Evolutionary conservation across 92 coral and sea anemone species (phyloP).

Genomic region (Porites lobata): DNA sequence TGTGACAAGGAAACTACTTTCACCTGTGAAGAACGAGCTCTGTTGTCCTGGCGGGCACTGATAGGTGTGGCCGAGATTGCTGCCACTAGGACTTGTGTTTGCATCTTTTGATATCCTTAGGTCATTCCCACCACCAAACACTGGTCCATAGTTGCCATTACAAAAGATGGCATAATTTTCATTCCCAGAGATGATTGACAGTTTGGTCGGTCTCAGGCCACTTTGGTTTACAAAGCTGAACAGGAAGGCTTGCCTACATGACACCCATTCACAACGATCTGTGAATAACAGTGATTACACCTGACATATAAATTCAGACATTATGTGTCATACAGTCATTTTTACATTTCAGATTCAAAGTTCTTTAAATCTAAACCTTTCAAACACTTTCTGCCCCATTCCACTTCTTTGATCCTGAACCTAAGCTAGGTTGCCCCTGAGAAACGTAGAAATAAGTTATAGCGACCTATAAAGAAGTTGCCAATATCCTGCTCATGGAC

Average conservation of each 20-base stretch:
- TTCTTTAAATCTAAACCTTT: too few species aligned
- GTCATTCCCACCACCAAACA: constrained; percentile 9
- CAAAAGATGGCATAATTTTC: not conserved
- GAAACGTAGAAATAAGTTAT: too few species aligned
- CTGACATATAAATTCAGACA: too few species aligned
- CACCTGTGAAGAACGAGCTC: constrained; percentile 1
- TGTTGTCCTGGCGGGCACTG: not conserved
- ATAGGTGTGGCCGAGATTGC: not conserved
- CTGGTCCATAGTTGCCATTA: not conserved
- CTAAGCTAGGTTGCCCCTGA: too few species aligned
- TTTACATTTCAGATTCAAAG: too few species aligned
- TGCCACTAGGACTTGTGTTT: not conserved
- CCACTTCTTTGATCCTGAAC: too few species aligned
- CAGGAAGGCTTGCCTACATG: constrained; percentile 14
- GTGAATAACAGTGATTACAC: not conserved
- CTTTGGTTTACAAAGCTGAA: constrained; percentile 17
- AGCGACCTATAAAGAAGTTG: too few species aligned
- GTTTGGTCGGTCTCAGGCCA: constrained; percentile 8
- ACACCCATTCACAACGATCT: not conserved
- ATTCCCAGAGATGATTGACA: not conserved
- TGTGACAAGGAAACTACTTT: not conserved
- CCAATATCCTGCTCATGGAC: too few species aligned
- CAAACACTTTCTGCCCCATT: too few species aligned
- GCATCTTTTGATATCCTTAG: not conserved
- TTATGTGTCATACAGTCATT: too few species aligned